Evolutionary conservation across 2,888 invertebrate genomes (phyloP), one percentile per base, ranked within the genome.

Genomic region (Adelphocoris suturalis): DNA sequence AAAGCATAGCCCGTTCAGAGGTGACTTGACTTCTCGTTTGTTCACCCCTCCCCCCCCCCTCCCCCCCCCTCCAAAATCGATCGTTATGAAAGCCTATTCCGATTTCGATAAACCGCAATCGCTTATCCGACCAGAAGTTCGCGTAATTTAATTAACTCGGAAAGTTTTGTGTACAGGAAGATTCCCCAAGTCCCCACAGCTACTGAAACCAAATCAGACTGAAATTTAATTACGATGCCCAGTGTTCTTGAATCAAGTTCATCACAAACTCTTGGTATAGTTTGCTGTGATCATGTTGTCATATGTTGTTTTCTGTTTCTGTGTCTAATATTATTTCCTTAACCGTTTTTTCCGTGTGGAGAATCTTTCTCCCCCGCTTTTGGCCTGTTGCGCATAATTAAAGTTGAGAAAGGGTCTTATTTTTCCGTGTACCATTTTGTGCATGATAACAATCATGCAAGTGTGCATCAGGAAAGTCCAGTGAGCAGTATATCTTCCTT

Each of bases 21-120:
- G 68, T 68, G 68, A 68, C 19, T 68, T 23, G 23, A 68, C 68
- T 68, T 68, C 68, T 68, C 23, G 68, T 68, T 68, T 68, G 23
- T 68, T 68, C 68, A 68, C 12, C 23, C 61, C 61, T 23, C 61
- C 19, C 61, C 2, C 1, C 19, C 13, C 19, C 16, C 16, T 16
- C 57, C n/a, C n/a, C n/a, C n/a, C n/a, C 12, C 14, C 52, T 16
- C 16, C 16, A n/a, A n/a, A 5, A 27, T 68, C 68, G 68, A 68
- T 68, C 23, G 23, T 19, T 68, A 23, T 68, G 3, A 16, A 19
- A 23, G n/a, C 19, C 11, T 13, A 11, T 19, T 68, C 13, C 19
- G 68, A 27, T 68, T 23, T 23, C 12, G 27, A 19, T 19, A 12
- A 68, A 23, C 68, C 19, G 23, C 68, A 68, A 68, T 68, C 68